Base-by-base conservation (phyloP, 2,797 vertebrate species). In the Capromys pilorides region DNA sequence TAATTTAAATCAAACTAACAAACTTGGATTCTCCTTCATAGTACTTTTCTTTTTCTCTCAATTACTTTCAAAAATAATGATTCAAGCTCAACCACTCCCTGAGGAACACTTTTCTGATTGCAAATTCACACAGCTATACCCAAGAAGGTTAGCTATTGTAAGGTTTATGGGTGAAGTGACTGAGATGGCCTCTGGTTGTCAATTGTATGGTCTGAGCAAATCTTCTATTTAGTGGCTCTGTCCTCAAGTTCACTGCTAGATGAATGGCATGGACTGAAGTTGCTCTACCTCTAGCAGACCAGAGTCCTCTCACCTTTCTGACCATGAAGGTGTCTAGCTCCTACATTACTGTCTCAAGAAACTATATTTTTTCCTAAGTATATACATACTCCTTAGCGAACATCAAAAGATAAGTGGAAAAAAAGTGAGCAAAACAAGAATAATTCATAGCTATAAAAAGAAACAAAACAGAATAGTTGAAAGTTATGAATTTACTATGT, bases 391-490 rank as follows among this genome's bases (percentile, higher is more conserved):
- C 89, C 67, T 89, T 95, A 83, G 4, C 61, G 33, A 39, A 88
- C 24, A 77, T 91, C 66, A 87, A 92, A 95, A 95, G 6, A 62
- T 61, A 86, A 93, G n/a, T 14, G 24, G 33, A 33, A 61, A 86
- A 83, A 81, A 61, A 16, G 26, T 80, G 80, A 94, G 26, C 73
- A 91, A 77, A 90, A 93, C 88, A 75, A 88, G 73, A 75, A 41
- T 85, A 73, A 94, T 94, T 94, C 2, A 96, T 93, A 92, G 67
- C 77, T 90, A n/a, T 22, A 88, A n/a, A 59, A 71, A 93, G 78
- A 95, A 82, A 93, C 75, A 89, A 96, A 97, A 45, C 26, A 95
- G 95, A 75, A 96, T 93, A 73, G 78, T 51, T 95, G 73, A 96
- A 97, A 94, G 91, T 54, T 97, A 31, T 64, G 80, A 71, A 39